Base-by-base conservation (phyloP, 1,140 invertebrate genomes). In the Drosophila teissieri region DNA sequence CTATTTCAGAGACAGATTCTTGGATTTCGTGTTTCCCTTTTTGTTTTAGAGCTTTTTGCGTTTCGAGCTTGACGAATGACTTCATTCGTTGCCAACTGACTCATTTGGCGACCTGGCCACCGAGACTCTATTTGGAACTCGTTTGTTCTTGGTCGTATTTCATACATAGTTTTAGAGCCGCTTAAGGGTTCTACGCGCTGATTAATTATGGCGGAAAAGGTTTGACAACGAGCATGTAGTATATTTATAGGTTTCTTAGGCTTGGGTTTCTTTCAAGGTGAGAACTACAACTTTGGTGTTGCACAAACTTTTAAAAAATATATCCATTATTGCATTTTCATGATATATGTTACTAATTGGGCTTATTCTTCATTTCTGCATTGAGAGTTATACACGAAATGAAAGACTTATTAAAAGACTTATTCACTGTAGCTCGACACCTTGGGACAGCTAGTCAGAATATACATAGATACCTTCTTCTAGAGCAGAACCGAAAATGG, bases 1-100 rank as follows among this genome's bases (percentile, higher is more conserved):
- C 69, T 85, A 80, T 84, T 89, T 62, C 40, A 52, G 54, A 27
- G 60, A 52, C 53, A 67, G 42, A 52, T 60, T 58, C 63, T 42
- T 46, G 10, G 52, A 31, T 44, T 44, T 39, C 60, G 46, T 40
- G 44, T 55, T 57, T 45, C 42, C 36, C 31, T 49, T 31, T 56
- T 53, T 39, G 40, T n/a, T 31, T 49, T 34, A 51, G 48, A 34
- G 17, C 3, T 53, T 31, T 39, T 4, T 73, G 64, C 45, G 54
- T 70, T 40, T 49, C 22, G 34, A 37, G 67, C 67, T 52, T 69
- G 67, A 70, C 51, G 69, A 73, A 73, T 73, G 69, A 73, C 67
- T 73, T 73, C 69, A 73, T 73, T 64, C 45, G 34, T 12, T 17
- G 15, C 11, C 36, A 65, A 51, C 67, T 73, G 69, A 73, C 46